A percentile compares a stretch with the other conserved stretches of the same genome.
These are phyloP conservation scores for Oscheius myriophilus DNA, from an alignment of 2,888 invertebrate species.

Conservation along the genomic window DNA sequence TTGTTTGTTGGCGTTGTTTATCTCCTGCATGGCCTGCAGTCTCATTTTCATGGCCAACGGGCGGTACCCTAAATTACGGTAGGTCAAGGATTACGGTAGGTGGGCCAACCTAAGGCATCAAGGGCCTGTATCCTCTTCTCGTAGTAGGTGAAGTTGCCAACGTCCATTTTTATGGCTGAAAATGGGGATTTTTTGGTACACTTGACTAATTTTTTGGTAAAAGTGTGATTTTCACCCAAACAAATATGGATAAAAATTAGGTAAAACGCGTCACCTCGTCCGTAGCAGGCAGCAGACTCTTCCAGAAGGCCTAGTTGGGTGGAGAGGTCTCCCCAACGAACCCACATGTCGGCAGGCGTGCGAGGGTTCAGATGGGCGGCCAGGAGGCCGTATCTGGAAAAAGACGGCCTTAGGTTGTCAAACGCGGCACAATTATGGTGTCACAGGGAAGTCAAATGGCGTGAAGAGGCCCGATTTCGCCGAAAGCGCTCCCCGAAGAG, in stretches of 20 bases:
- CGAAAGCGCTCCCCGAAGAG: too few species aligned
- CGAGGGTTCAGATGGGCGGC: conserved; percentile 60
- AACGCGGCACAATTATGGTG: too few species aligned
- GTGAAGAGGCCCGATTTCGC: too few species aligned
- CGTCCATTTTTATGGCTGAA: conserved; percentile 28
- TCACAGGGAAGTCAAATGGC: too few species aligned
- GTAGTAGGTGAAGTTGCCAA: conserved; percentile 60
- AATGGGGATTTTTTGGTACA: conserved; percentile 2
- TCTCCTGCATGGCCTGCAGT: conserved; percentile 54
- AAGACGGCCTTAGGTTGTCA: background rate
- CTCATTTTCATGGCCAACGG: conserved; percentile 64
- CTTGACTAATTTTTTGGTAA: background rate
- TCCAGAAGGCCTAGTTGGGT: conserved; percentile 53
- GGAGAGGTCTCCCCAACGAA: conserved; percentile 62
- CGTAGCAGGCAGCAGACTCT: conserved; percentile 66
- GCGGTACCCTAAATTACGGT: conserved; percentile 32
- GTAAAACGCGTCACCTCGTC: conserved; percentile 51
- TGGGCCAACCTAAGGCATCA: conserved; percentile 41
- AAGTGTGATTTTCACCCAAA: background rate
- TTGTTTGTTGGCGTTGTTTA: conserved; percentile 45
- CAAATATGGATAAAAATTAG: too few species aligned
- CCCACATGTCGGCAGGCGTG: conserved; percentile 66
- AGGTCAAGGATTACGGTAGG: too few species aligned
- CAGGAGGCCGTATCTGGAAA: conserved; percentile 57
- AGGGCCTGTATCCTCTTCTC: conserved; percentile 63